Evolutionary conservation across 2,888 invertebrate genomes (phyloP).

Genomic region (Polyommatus icarus): DNA sequence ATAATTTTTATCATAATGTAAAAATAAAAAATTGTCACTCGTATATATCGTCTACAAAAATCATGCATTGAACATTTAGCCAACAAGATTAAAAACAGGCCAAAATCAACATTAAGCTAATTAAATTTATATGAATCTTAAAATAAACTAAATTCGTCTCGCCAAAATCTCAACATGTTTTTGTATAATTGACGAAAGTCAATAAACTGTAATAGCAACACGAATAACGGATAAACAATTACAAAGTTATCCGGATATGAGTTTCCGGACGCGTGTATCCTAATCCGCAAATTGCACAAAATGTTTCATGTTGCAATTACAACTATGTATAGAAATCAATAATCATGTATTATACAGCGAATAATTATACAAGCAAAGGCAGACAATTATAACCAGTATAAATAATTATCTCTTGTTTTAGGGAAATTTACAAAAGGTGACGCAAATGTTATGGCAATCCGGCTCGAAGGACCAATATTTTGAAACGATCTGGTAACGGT

Average conservation of each 20-base stretch:
- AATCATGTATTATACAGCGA: not conserved
- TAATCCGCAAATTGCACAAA: not conserved
- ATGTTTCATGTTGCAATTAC: not conserved
- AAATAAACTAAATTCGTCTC: not conserved
- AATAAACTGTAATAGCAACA: not conserved
- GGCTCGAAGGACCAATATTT: too few species aligned
- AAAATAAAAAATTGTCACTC: not conserved
- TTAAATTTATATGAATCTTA: not conserved
- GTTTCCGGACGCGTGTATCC: not conserved
- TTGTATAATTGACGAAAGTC: not conserved
- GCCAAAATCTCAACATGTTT: not conserved
- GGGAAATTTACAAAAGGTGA: too few species aligned
- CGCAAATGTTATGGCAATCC: too few species aligned
- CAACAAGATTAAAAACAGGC: not conserved
- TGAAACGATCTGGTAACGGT: too few species aligned
- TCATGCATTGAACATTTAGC: too few species aligned
- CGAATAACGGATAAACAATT: not conserved
- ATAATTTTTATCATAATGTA: not conserved
- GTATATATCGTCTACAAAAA: too few species aligned
- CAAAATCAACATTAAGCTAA: not conserved
- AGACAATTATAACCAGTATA: too few species aligned
- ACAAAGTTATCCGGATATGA: not conserved
- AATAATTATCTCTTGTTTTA: too few species aligned
- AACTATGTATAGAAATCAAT: not conserved
- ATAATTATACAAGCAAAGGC: not conserved